Evolutionary conservation across 2,113 vertebrate species (phyloP), one percentile per base, ranked within the genome.

Genomic region (Chamaetylas fuelleborni): DNA sequence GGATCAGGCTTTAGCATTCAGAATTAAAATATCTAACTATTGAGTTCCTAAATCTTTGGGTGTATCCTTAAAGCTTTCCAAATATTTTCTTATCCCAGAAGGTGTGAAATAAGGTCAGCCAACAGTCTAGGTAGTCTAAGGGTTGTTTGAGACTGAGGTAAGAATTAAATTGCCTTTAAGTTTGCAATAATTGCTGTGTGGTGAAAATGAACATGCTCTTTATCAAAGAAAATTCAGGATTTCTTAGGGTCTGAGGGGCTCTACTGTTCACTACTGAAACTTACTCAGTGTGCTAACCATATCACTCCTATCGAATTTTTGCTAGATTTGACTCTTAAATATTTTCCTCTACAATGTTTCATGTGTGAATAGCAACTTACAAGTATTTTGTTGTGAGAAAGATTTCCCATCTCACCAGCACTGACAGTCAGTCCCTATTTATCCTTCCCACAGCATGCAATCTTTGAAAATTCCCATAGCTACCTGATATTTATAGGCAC

Each of bases 401-500:
- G 34, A 78, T 77, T 88, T 51, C 45, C 29, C 11, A 34, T 70
- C 64, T 80, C 24, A 2, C 24, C 76, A 51, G 13, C 38, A 40
- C 42, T 81, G 77, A 50, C 80, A 89, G 26, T 18, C 80, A 65
- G 62, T 38, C 50, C 33, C 25, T 92, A 71, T 74, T 96, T 91
- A 47, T 61, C 50, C 26, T 91, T 91, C 42, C 33, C 86, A 57
- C 42, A 71, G 34, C 72, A 81, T 26, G 23, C 33, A 83, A 34
- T 88, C 86, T 91, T 91, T 71, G 50, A 57, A 94, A 92, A 86
- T 89, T 89, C 86, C 81, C 81, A 84, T 54, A 78, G 47, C 54
- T 90, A 82, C 73, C 70, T 90, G 48, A 79, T 96, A 94, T 86
- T 96, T 94, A 85, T 76, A 89, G 73, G 53, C 34, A 62, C 28